Conservation (phyloP, 2,113 vertebrate genomes). For the Aplodontia rufa region DNA sequence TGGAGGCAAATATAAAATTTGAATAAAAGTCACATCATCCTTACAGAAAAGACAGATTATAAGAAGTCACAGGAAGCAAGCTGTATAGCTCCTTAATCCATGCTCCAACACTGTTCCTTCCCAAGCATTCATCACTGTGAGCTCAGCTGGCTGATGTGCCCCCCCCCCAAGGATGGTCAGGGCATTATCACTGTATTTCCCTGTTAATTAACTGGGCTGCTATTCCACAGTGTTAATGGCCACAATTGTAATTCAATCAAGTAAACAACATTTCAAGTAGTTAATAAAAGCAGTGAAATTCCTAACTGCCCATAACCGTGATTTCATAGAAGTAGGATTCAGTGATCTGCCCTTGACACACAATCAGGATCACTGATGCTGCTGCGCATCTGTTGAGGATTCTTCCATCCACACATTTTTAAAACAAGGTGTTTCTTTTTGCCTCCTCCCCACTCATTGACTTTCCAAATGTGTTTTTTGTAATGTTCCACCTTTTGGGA, state of each 20-base stretch:
- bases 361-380: too few relatives aligned
- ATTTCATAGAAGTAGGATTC: neutral
- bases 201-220: conserved; percentile 62
- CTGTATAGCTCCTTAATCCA: conserved; percentile 33
- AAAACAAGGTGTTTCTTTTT: neutral
- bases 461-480: conserved; percentile 50
- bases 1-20: neutral
- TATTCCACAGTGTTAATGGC: conserved; percentile 61
- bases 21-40: neutral
- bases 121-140: conserved; percentile 25
- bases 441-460: neutral
- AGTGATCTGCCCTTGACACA: neutral
- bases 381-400: neutral
- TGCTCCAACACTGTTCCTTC: conserved; percentile 33
- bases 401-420: neutral
- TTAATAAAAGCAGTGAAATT: conserved; percentile 12
- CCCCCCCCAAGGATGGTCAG: conserved; percentile 55
- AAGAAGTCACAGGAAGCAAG: neutral
- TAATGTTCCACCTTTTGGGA: neutral
- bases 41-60: neutral
- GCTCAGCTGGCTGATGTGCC: conserved; percentile 40
- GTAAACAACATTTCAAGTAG: neutral
- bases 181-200: conserved; percentile 26
- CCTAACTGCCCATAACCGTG: neutral
- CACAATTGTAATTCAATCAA: conserved; percentile 44